Conservation (phyloP, 2,113 vertebrate genomes). For the Cinclus cinclus region DNA sequence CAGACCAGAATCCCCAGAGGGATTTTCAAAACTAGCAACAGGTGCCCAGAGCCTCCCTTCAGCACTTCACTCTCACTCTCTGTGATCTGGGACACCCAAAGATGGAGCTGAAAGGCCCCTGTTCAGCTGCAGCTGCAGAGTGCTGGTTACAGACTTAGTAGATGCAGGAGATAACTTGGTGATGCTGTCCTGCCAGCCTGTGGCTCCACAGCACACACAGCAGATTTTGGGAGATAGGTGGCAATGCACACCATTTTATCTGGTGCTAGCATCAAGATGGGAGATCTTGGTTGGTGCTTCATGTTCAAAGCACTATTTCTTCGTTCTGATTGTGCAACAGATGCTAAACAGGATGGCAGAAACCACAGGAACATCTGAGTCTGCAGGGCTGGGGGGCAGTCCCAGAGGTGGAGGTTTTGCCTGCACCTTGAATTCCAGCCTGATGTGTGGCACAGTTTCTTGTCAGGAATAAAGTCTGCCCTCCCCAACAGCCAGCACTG, state of each 20-base stretch:
- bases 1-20: neutral
- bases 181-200: neutral
- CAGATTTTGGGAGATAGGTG: constrained; percentile 31
- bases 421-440: neutral
- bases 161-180: neutral
- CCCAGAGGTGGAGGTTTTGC: neutral
- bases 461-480: neutral
- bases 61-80: neutral
- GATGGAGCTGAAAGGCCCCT: neutral
- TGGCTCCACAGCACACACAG: neutral
- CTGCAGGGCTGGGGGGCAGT: neutral
- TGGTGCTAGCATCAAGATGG: neutral
- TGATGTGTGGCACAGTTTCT: accelerated
- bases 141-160: neutral
- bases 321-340: constrained; percentile 14
- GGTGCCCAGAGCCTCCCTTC: neutral
- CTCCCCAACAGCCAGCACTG: accelerated
- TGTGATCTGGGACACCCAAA: neutral
- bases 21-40: neutral
- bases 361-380: neutral
- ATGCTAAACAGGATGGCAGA: constrained; percentile 31
- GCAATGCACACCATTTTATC: constrained; percentile 11
- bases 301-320: neutral
- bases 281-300: neutral
- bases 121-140: neutral